Percentiles rank a stretch among this genome's conserved stretches.
phyloP scores from a whole-genome alignment of 2,797 vertebrate genomes.

The Lophius americanus region DNA sequence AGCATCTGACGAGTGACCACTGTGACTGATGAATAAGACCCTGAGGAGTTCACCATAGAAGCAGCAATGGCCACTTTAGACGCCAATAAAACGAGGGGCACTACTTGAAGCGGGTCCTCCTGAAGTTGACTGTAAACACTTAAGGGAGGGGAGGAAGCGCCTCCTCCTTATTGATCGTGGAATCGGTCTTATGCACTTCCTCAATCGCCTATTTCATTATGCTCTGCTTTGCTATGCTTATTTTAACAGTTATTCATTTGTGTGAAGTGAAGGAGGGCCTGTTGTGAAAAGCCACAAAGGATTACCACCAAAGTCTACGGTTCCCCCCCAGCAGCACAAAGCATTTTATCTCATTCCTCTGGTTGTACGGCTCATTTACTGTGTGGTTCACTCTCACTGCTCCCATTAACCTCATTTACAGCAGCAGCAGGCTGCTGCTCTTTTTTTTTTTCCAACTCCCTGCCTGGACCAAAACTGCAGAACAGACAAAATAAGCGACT shows the following conservation, averaged over 20 bases:
- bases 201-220: constrained; percentile 65
- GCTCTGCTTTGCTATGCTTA: constrained; percentile 1
- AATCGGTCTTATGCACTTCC: constrained; percentile 30
- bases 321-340: background rate
- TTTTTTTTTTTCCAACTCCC: background rate
- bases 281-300: background rate
- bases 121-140: constrained; percentile 34
- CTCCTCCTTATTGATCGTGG: constrained; percentile 53
- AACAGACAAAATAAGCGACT: background rate
- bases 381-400: background rate
- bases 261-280: background rate
- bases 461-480: background rate
- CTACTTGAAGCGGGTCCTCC: background rate
- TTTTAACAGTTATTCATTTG: background rate
- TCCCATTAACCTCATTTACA: constrained; percentile 12
- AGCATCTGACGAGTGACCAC: background rate
- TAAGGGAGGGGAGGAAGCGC: constrained; percentile 24
- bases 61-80: constrained; percentile 25
- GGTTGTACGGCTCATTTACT: background rate
- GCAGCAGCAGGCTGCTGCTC: background rate
- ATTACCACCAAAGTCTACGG: no score
- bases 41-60: background rate
- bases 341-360: background rate
- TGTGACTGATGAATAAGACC: constrained; percentile 7
- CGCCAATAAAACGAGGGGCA: constrained; percentile 23